Evolutionary conservation across 2,888 invertebrate species (phyloP), one percentile per base, ranked within the genome.

Genomic region (Barypeithes pellucidus): DNA sequence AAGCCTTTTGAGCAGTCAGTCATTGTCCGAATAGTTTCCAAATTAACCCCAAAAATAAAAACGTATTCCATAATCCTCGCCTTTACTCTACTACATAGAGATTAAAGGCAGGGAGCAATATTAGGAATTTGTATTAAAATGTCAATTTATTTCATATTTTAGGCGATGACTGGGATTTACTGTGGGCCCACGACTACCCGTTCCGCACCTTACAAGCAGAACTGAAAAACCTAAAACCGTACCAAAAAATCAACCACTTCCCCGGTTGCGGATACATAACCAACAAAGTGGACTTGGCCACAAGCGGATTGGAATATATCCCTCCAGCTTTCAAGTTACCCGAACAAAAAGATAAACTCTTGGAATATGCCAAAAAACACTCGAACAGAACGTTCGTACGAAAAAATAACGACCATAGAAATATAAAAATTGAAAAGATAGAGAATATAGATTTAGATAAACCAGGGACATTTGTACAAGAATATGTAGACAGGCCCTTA

Each of bases 161-260:
- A 72, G 73, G 29, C 9, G 43, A 72, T 7, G 88, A 92, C 0
- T 98, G 98, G 97, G 91, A 93, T 83, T 87, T 98, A 0, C 86
- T 98, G 9, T 99, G 99, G 98, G 92, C 97, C 0, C 96, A 98
- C 84, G 95, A 96, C 80, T 98, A 95, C 84, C 98, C 98, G 0
- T 98, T 97, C 81, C 85, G 89, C 66, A 85, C 83, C 0, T 83
- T 94, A 9, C 88, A 88, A 65, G 77, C 85, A 3, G 81, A 85
- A 52, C 81, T 94, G 36, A 89, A 87, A 71, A 88, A 88, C 74
- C 85, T 97, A 9, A 89, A 91, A 78, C 86, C 90, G 0, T 88
- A 94, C 83, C 96, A 97, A 84, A 91, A 89, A 84, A 92, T 98
- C 0, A 99, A 99, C 83, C 97, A 98, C 83, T 94, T 97, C 80